Conservation (phyloP, 2,113 vertebrate genomes). For the Phrynocephalus versicolor region DNA sequence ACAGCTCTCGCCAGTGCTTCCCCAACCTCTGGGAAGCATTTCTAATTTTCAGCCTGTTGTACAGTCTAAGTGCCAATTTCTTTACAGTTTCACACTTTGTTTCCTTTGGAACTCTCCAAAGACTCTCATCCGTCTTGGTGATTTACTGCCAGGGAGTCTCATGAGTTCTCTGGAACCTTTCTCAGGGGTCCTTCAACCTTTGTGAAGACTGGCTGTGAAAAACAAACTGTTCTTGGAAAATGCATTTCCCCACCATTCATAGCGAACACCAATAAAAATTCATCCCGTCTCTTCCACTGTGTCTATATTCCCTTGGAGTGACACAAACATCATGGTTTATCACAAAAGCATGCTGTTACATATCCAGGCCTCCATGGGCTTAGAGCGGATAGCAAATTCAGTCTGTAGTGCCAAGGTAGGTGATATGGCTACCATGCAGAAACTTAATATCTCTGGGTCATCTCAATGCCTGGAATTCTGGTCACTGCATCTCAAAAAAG, state of each 20-base stretch:
- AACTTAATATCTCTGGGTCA: not conserved
- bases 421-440: not conserved
- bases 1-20: not conserved
- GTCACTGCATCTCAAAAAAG: no score
- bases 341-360: not conserved
- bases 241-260: constrained; percentile 1
- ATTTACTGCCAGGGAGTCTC: constrained; percentile 28
- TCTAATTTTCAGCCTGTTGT: constrained; percentile 21
- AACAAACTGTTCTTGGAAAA: constrained; percentile 18
- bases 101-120: constrained; percentile 31
- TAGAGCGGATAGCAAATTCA: not conserved
- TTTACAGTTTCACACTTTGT: constrained; percentile 18
- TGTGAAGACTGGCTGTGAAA: constrained; percentile 24
- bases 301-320: not conserved
- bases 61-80: constrained; percentile 16
- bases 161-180: constrained; percentile 36
- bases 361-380: not conserved
- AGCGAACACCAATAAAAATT: not conserved
- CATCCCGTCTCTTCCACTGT: not conserved
- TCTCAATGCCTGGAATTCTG: not conserved
- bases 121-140: constrained; percentile 36
- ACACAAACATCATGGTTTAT: constrained; percentile 10
- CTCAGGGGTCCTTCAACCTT: constrained; percentile 37
- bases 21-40: not conserved
- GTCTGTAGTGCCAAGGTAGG: not conserved